Percentiles rank a stretch among this genome's conserved stretches.
Evolutionary conservation across 2,797 vertebrate species (phyloP).

Genomic region (Falco peregrinus): DNA sequence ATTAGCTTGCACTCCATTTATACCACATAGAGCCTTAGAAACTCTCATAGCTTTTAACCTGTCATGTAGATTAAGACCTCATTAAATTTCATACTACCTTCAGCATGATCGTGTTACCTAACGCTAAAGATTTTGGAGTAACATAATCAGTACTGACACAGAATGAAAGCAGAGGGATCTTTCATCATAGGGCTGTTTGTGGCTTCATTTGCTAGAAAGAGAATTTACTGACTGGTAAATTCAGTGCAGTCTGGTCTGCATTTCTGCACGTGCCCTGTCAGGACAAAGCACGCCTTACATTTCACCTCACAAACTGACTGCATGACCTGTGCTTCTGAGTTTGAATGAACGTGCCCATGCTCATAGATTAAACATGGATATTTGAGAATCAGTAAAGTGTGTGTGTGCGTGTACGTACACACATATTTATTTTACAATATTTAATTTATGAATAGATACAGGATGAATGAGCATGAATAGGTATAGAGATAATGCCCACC

Average conservation of each 20-base stretch:
- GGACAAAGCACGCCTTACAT: not conserved
- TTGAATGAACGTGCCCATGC: fast-evolving
- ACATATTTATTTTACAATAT: not conserved
- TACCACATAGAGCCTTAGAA: constrained; percentile 49
- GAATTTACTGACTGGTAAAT: not conserved
- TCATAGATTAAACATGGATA: not conserved
- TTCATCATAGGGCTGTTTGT: constrained; percentile 4
- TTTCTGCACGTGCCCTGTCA: not conserved
- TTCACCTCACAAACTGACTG: not conserved
- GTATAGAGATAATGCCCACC: not conserved
- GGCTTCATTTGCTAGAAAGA: constrained; percentile 8
- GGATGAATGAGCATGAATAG: not conserved
- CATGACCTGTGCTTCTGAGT: not conserved
- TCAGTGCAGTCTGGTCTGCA: not conserved
- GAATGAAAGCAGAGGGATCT: constrained; percentile 27
- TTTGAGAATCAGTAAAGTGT: not conserved
- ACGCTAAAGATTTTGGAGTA: constrained; percentile 50
- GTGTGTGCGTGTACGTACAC: too few relatives aligned
- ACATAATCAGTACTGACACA: constrained; percentile 36
- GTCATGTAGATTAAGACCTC: constrained; percentile 59
- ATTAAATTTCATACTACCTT: constrained; percentile 58
- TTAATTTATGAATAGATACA: not conserved
- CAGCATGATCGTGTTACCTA: constrained; percentile 52
- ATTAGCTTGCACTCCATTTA: constrained; percentile 68
- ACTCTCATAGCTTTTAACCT: constrained; percentile 66